phyloP scores from a whole-genome alignment of 2,797 vertebrate genomes.

The Peromyscus attwateri region DNA sequence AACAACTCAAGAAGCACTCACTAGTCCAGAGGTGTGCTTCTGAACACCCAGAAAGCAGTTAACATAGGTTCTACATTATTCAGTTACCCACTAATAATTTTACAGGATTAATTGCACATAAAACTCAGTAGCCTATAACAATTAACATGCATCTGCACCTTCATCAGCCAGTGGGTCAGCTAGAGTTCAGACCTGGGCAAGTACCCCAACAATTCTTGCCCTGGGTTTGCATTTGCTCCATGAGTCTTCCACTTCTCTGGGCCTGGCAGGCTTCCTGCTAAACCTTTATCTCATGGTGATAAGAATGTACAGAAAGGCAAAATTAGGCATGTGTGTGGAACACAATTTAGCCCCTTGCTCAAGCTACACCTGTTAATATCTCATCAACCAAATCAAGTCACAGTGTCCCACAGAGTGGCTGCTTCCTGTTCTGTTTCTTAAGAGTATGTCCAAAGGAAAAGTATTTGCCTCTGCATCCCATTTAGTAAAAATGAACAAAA shows the following conservation, averaged over 20 bases:
- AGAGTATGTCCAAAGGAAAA: not conserved
- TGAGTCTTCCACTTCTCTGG: not conserved
- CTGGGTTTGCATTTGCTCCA: not conserved
- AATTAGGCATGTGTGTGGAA: not conserved
- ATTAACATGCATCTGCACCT: not conserved
- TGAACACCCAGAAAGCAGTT: not conserved
- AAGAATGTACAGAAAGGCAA: not conserved
- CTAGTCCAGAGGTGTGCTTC: not conserved
- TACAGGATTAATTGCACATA: not conserved
- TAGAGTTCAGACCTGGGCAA: not conserved
- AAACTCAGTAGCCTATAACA: not conserved
- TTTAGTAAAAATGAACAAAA: constrained; percentile 6
- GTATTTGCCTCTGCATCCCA: not conserved
- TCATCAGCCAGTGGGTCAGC: not conserved
- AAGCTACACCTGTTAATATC: not conserved
- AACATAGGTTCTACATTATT: not conserved
- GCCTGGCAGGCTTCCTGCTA: not conserved
- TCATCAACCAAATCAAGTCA: not conserved
- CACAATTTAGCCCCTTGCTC: not conserved
- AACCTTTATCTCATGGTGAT: not conserved
- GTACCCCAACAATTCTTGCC: not conserved
- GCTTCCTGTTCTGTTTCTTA: constrained; percentile 6
- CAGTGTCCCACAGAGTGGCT: not conserved
- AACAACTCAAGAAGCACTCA: constrained; percentile 8
- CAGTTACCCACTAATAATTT: not conserved